Conservation (phyloP, 2,113 vertebrate species). For the Noturus placidus region DNA sequence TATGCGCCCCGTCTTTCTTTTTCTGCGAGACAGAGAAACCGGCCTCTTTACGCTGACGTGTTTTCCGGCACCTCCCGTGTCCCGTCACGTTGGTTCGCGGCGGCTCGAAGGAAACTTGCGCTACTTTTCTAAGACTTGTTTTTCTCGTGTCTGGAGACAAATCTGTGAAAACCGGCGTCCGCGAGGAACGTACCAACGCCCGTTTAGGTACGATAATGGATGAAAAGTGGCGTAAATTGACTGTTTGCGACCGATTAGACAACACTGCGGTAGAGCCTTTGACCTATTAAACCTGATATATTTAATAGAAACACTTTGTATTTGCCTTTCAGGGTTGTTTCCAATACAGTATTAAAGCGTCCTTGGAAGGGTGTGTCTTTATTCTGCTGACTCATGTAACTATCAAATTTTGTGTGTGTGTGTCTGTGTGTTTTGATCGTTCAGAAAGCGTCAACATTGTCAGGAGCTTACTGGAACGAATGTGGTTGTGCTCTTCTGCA, state of each 20-base stretch:
- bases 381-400: neutral
- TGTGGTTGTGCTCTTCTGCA: neutral
- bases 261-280: neutral
- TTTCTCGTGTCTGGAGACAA: neutral
- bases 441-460: neutral
- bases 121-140: slow-evolving; percentile 8
- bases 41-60: neutral
- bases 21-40: neutral
- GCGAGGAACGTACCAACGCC: neutral
- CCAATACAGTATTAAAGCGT: slow-evolving; percentile 39
- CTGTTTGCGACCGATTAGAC: neutral
- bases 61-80: neutral
- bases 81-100: neutral
- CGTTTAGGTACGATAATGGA: neutral
- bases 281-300: neutral
- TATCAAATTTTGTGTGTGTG: neutral
- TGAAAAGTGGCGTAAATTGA: neutral
- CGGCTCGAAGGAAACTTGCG: neutral
- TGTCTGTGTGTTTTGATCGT: neutral
- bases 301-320: slow-evolving; percentile 22
- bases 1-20: neutral
- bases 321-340: neutral
- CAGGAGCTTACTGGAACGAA: neutral
- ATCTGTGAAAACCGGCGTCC: neutral
- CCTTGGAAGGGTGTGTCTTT: neutral